These are phyloP conservation scores for Carassius auratus DNA, from an alignment of 2,113 vertebrate genomes.

Conservation along the genomic window DNA sequence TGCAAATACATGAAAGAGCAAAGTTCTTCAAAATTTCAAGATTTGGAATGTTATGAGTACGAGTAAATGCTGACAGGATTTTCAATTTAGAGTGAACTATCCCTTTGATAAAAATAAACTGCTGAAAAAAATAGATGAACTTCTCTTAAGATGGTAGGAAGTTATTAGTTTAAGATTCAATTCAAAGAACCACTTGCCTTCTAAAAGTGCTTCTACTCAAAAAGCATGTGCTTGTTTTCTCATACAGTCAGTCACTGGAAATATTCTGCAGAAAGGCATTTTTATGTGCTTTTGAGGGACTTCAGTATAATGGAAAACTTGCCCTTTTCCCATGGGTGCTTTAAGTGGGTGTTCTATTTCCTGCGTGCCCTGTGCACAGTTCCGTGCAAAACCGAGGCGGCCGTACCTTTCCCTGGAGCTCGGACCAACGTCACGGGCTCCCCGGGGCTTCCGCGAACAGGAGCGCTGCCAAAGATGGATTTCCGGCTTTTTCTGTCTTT, in stretches of 20 bases:
- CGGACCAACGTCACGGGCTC: conserved; percentile 85
- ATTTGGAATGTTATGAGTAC: too few relatives aligned
- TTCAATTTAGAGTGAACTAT: too few relatives aligned
- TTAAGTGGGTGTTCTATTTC: conserved; percentile 62
- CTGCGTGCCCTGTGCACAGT: conserved; percentile 41
- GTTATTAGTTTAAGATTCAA: not conserved
- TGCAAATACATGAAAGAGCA: too few relatives aligned
- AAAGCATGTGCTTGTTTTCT: conserved; percentile 11
- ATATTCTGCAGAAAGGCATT: conserved; percentile 38
- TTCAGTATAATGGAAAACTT: conserved; percentile 56
- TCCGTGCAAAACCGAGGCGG: not conserved
- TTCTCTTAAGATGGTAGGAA: not conserved
- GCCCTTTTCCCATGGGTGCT: conserved; percentile 52
- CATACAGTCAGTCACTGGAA: conserved; percentile 42
- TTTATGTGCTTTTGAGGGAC: conserved; percentile 45
- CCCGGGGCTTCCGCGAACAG: conserved; percentile 87
- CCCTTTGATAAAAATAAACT: too few relatives aligned
- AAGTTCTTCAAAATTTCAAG: too few relatives aligned
- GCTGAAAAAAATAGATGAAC: too few relatives aligned
- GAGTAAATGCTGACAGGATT: too few relatives aligned
- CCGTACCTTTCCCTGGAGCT: conserved; percentile 93
- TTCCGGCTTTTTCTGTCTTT: conserved; percentile 98
- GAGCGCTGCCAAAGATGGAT: conserved; percentile 97
- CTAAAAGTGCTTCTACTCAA: not conserved
- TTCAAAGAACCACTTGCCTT: conserved; percentile 7